Percentiles rank a stretch among this genome's conserved stretches.
These are phyloP conservation scores for Melanophora roralis DNA, from an alignment of 2,888 invertebrate genomes.

Conservation along the genomic window DNA sequence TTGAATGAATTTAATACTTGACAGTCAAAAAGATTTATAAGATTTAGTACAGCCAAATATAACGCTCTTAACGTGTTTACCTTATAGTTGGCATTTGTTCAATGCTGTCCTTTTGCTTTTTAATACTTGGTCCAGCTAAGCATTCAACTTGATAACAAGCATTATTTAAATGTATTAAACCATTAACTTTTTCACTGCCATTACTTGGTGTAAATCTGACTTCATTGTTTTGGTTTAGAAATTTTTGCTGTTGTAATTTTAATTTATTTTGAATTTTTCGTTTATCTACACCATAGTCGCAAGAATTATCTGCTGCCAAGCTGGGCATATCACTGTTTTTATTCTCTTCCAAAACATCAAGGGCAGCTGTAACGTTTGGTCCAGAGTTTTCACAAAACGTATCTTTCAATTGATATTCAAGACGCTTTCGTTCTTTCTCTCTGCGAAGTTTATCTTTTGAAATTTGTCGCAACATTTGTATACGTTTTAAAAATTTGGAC, in stretches of 20 bases:
- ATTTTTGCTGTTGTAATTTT: background rate
- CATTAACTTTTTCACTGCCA: slow-evolving; percentile 40
- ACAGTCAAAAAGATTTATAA: too few relatives aligned
- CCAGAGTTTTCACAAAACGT: slow-evolving; percentile 59
- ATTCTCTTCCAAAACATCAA: background rate
- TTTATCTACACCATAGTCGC: slow-evolving; percentile 21
- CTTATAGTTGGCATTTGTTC: slow-evolving; percentile 58
- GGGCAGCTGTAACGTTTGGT: too few relatives aligned
- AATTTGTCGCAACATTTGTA: slow-evolving; percentile 70
- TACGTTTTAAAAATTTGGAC: slow-evolving; percentile 73
- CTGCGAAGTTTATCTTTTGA: slow-evolving; percentile 70
- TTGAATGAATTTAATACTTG: too few relatives aligned
- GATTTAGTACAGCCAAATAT: too few relatives aligned
- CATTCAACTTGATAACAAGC: slow-evolving; percentile 70
- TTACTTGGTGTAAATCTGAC: background rate
- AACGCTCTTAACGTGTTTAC: slow-evolving; percentile 60
- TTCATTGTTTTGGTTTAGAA: slow-evolving; percentile 20
- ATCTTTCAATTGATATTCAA: slow-evolving; percentile 57
- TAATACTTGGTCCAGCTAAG: slow-evolving; percentile 9
- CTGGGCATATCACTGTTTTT: background rate
- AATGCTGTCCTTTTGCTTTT: slow-evolving; percentile 11
- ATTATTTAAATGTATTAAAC: slow-evolving; percentile 69
- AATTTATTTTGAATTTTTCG: background rate
- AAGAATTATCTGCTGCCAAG: background rate
- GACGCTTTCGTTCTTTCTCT: slow-evolving; percentile 61